Conservation (phyloP, 2,797 vertebrate genomes). For the Cercopithecus hamlyni region DNA sequence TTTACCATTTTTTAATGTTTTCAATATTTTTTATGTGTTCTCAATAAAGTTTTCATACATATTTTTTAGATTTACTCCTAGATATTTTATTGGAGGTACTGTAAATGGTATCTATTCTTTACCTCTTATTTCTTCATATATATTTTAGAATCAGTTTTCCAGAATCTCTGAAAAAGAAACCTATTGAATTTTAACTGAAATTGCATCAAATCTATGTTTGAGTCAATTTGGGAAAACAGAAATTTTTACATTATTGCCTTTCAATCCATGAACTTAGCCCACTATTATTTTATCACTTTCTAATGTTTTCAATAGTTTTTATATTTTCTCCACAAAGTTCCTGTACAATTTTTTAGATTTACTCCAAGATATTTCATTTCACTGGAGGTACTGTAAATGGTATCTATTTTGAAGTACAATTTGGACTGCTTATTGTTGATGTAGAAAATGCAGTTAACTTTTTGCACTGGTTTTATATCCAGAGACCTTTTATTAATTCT, state of each 20-base stretch:
- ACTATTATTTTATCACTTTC: not conserved
- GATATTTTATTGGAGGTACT: not conserved
- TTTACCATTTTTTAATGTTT: not conserved
- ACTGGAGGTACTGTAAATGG: not conserved
- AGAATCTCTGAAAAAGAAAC: not conserved
- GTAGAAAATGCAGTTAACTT: slow-evolving; percentile 61
- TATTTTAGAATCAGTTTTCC: not conserved
- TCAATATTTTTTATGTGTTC: slow-evolving; percentile 26
- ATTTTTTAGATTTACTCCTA: not conserved
- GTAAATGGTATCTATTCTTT: slow-evolving; percentile 6
- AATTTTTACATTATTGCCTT: not conserved
- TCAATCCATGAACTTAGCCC: not conserved
- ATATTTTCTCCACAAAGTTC: not conserved
- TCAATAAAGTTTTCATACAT: not conserved
- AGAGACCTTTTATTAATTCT: slow-evolving; percentile 56
- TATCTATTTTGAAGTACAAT: slow-evolving; percentile 41
- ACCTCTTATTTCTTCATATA: not conserved
- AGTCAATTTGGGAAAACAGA: not conserved
- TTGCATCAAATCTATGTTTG: not conserved
- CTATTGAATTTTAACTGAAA: not conserved
- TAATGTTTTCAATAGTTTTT: not conserved
- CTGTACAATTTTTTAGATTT: not conserved
- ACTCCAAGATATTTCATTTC: slow-evolving; percentile 14
- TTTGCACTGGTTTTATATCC: slow-evolving; percentile 20
- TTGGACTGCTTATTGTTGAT: slow-evolving; percentile 35